Base-by-base conservation (phyloP, 1,140 invertebrate genomes). In the Eriosoma lanigerum region DNA sequence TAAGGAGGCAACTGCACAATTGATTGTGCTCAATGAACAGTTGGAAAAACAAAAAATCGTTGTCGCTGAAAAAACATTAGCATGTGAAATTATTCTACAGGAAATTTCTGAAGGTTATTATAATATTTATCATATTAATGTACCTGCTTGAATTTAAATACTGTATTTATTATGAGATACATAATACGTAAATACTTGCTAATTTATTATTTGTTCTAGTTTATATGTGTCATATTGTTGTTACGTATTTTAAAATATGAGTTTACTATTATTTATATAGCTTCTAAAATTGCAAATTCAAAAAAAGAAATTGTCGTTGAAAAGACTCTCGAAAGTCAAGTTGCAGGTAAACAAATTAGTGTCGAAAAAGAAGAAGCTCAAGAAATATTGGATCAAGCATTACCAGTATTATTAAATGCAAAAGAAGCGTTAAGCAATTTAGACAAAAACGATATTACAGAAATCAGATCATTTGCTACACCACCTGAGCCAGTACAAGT, bases 401-500 rank as follows among this genome's bases (percentile, higher is more conserved):
- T 96, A 84, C 94, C 94, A 0, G 93, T 90, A 0, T 85, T 97
- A 0, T 92, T 94, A 83, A 89, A 89, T n/a, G 94, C 95, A 1
- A 88, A 91, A 84, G 82, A 90, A 3, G 94, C 94, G 0, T 87
- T 97, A 0, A 88, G 89, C 10, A 91, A 94, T 82, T 86, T 97
- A 12, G 92, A 96, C 58, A 96, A 96, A 86, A 88, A 90, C 1
- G 95, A 96, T 84, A 96, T 97, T 81, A 95, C 94, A 46, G 95
- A 97, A 89, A 96, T 97, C 83, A 89, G 94, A 81, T 94, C 93
- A 0, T 96, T 96, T 85, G 92, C 93, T 46, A 95, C 94, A n/a
- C 94, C 95, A 0, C 94, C 94, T 0, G 92, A 94, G 83, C 89
- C 93, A 52, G 94, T 96, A 21, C 94, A 82, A 60, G 80, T 58